Base-by-base conservation (phyloP, 2,113 vertebrate species). In the Stigmatopora argus region DNA sequence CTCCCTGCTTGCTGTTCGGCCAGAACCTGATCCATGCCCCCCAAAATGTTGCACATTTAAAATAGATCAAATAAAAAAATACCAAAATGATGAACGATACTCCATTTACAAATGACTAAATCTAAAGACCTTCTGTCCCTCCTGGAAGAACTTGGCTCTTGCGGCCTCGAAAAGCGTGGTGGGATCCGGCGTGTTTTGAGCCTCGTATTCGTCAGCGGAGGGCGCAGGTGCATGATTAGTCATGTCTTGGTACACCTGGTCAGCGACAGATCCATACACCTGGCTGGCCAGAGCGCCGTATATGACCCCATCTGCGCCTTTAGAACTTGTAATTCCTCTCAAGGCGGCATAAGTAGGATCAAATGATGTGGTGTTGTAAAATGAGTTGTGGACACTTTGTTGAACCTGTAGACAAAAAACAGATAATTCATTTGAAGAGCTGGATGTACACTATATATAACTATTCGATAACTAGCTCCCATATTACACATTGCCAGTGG, bases 211-310 rank as follows among this genome's bases (percentile, higher is more conserved):
- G 59, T 86, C 83, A 6, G 68, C 38, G 2, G 59, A 14, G 0
- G 85, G 69, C 70, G 78, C 58, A 11, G 71, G 0, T 44, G 64
- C 78, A 63, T 83, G 76, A 75, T 72, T 82, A 1, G 90, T 66
- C 1, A 88, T 65, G 1, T 91, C 89, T 1, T 76, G 75, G 62
- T 92, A 64, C 80, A 93, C 72, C 90, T 92, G 71, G 87, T 92
- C 89, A 84, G 93, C 85, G 64, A 91, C 55, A 44, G 93, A 59
- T 7, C 94, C 92, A 45, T 94, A 94, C 21, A 94, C 90, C 73
- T 92, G 91, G 49, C 92, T 92, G 0, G 94, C 91, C 61, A 94
- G 91, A 0, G 92, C 90, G 0, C 91, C 90, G 0, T 96, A 96
- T 44, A 94, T 92, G 66, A 86, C 90, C 38, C 85, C 92, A 68